phyloP scores from a whole-genome alignment of 2,888 invertebrate genomes.

The Zelleria hepariella region DNA sequence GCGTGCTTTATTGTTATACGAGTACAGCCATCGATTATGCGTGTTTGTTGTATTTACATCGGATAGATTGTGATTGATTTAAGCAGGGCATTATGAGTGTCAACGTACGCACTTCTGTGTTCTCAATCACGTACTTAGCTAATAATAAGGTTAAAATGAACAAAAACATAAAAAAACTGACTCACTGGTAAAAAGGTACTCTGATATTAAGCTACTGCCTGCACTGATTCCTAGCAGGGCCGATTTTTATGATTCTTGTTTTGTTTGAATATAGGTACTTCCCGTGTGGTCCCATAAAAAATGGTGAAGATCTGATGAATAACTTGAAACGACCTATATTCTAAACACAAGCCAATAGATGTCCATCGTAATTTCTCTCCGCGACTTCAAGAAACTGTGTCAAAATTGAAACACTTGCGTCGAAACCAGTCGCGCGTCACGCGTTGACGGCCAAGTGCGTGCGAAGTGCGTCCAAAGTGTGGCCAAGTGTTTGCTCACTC shows the following conservation, averaged over 20 bases:
- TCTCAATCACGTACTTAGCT: background rate
- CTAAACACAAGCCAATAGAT: background rate
- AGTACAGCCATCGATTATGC: background rate
- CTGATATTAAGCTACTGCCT: no score
- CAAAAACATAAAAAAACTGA: no score
- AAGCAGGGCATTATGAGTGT: background rate
- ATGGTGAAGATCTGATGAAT: no score
- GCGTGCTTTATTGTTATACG: background rate
- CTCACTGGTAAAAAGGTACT: no score
- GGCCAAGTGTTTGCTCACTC: conserved; percentile 42
- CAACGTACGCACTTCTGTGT: background rate
- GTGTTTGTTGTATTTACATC: background rate
- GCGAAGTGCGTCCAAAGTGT: background rate
- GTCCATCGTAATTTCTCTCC: background rate
- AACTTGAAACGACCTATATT: no score
- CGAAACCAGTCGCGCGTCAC: background rate
- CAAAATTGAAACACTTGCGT: conserved; percentile 9
- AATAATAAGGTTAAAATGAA: no score
- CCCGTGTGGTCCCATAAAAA: no score
- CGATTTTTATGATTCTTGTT: no score
- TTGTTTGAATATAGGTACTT: no score
- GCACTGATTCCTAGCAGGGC: no score
- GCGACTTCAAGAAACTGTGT: conserved; percentile 1
- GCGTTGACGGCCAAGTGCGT: conserved; percentile 12
- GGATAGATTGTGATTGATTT: background rate